phyloP scores from a whole-genome alignment of 2,888 invertebrate species.

The Ganaspis brasiliensis region DNA sequence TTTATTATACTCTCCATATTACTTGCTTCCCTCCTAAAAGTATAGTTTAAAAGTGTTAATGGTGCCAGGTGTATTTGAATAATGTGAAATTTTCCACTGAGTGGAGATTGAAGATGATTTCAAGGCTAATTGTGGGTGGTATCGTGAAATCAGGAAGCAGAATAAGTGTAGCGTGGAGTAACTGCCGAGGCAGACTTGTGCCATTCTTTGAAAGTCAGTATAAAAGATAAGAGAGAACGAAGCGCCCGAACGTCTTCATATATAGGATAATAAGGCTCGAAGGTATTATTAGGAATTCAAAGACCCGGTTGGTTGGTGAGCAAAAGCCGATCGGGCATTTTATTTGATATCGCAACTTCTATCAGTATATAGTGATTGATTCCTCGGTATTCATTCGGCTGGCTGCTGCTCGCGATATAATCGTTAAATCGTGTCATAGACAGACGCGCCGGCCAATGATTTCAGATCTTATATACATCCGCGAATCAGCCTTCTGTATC shows the following conservation, averaged over 20 bases:
- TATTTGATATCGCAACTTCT: slow-evolving; percentile 51
- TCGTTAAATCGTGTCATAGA: slow-evolving; percentile 60
- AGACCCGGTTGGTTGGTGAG: slow-evolving; percentile 58
- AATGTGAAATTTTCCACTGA: slow-evolving; percentile 16
- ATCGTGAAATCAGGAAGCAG: slow-evolving; percentile 10
- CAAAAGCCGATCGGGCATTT: slow-evolving; percentile 66
- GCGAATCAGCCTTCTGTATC: slow-evolving; percentile 22
- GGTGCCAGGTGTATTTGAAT: background rate
- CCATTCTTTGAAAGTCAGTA: slow-evolving; percentile 2
- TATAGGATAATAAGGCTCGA: slow-evolving; percentile 60
- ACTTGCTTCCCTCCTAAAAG: too few relatives aligned
- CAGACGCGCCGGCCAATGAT: slow-evolving; percentile 33
- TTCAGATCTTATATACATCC: slow-evolving; percentile 25
- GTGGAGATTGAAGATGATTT: slow-evolving; percentile 3
- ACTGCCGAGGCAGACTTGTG: background rate
- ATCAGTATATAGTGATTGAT: slow-evolving; percentile 71
- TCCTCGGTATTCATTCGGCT: slow-evolving; percentile 64
- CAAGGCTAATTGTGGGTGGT: background rate
- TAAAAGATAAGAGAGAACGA: background rate
- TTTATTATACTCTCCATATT: too few relatives aligned
- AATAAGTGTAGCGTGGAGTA: slow-evolving; percentile 20
- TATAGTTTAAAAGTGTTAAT: background rate
- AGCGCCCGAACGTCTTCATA: slow-evolving; percentile 47
- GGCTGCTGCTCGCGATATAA: slow-evolving; percentile 64
- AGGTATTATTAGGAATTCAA: slow-evolving; percentile 71